Evolutionary conservation across 2,888 invertebrate genomes (phyloP).

Genomic region (Fragum sueziense): DNA sequence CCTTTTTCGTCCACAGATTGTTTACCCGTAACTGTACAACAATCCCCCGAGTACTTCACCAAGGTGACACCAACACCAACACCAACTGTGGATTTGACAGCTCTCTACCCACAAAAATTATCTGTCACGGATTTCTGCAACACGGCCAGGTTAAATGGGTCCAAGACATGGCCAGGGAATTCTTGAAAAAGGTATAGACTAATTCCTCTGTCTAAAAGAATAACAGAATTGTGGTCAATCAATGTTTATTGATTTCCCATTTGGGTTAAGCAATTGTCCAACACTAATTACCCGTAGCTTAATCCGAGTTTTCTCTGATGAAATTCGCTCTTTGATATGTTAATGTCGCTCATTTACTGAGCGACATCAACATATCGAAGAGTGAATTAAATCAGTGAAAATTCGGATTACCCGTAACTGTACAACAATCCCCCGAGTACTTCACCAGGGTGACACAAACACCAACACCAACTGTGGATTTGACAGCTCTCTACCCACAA

Average conservation of each 20-base stretch:
- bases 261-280: too few relatives aligned
- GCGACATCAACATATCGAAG: too few relatives aligned
- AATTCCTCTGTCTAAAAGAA: too few relatives aligned
- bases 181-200: constrained; percentile 65
- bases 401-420: too few relatives aligned
- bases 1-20: constrained; percentile 20
- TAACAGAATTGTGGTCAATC: too few relatives aligned
- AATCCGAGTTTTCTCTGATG: too few relatives aligned
- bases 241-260: too few relatives aligned
- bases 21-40: constrained; percentile 35
- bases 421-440: constrained; percentile 45
- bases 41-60: constrained; percentile 41
- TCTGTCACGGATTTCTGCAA: constrained; percentile 75
- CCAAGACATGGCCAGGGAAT: constrained; percentile 62
- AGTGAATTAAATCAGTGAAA: too few relatives aligned
- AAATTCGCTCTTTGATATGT: too few relatives aligned
- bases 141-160: constrained; percentile 67
- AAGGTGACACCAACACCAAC: constrained; percentile 12
- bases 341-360: too few relatives aligned
- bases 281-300: too few relatives aligned
- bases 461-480: constrained; percentile 52
- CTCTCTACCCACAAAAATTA: constrained; percentile 62
- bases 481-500: constrained; percentile 57
- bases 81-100: constrained; percentile 57
- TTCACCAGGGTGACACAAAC: constrained; percentile 17